Evolutionary conservation across 53 echinoderm and acorn worm species (phyloP).

Genomic region (Antedon mediterranea): DNA sequence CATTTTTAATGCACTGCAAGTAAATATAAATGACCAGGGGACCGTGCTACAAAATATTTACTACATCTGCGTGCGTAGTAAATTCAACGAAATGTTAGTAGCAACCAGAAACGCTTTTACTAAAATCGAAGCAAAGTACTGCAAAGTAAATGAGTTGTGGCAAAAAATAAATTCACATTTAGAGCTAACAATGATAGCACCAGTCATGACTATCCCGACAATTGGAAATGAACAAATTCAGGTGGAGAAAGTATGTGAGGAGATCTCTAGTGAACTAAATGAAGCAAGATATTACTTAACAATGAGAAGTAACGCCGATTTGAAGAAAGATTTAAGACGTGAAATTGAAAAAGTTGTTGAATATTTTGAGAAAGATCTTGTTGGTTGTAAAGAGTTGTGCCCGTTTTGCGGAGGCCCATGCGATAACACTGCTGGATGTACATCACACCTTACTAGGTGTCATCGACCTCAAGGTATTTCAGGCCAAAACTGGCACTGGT

Average conservation of each 20-base stretch:
- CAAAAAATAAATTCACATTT: too few species aligned
- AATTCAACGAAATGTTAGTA: background rate
- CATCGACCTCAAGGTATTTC: background rate
- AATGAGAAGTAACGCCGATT: background rate
- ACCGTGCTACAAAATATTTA: background rate
- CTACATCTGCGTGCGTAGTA: background rate
- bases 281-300: background rate
- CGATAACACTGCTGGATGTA: background rate
- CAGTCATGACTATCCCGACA: too few species aligned
- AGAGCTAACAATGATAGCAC: too few species aligned
- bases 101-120: background rate
- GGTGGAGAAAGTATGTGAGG: too few species aligned
- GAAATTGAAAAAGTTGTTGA: background rate
- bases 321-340: background rate
- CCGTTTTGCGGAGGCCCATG: background rate
- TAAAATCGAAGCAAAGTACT: background rate
- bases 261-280: too few species aligned
- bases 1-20: background rate
- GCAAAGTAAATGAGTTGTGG: background rate
- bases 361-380: background rate
- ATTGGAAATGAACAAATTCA: too few species aligned
- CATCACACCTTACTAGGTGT: background rate
- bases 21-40: background rate
- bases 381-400: background rate
- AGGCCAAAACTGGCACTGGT: background rate